Evolutionary conservation across 2,888 invertebrate species (phyloP).

Genomic region (Lucinisca nassula): DNA sequence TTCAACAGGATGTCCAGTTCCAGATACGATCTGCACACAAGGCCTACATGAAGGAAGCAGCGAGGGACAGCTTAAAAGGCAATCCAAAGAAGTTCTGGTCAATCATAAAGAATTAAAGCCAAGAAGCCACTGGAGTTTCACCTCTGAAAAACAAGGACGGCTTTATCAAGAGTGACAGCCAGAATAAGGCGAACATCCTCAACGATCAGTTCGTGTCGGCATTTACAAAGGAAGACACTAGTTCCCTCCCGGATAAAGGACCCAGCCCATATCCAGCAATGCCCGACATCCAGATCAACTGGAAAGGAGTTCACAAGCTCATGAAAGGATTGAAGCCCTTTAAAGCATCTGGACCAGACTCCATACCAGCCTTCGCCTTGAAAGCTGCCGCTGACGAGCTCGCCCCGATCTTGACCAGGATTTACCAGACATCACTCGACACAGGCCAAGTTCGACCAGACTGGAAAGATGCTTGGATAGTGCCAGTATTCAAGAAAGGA

Average conservation of each 20-base stretch:
- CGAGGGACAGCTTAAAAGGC: background rate
- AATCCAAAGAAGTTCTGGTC: background rate
- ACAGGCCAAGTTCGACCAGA: constrained; percentile 39
- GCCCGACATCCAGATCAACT: background rate
- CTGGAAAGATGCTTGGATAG: constrained; percentile 35
- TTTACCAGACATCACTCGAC: constrained; percentile 15
- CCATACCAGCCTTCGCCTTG: too few relatives aligned
- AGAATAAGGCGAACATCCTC: background rate
- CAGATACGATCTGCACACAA: background rate
- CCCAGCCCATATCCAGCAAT: background rate
- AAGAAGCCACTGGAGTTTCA: background rate
- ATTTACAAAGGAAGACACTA: background rate
- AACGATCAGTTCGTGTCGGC: background rate
- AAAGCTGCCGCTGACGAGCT: constrained; percentile 22
- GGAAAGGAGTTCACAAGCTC: background rate
- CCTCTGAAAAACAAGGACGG: background rate
- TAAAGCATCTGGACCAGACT: too few relatives aligned
- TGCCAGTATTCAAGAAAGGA: constrained; percentile 17
- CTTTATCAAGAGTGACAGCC: background rate
- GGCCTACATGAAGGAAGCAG: too few relatives aligned
- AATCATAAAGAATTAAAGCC: too few relatives aligned
- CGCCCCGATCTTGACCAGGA: constrained; percentile 22
- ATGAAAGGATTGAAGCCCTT: background rate
- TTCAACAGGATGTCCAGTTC: constrained; percentile 8
- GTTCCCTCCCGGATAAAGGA: background rate